A percentile compares a stretch with the other conserved stretches of the same genome.
phyloP scores from a whole-genome alignment of 2,888 invertebrate species.

The Ophonus ardosiacus region DNA sequence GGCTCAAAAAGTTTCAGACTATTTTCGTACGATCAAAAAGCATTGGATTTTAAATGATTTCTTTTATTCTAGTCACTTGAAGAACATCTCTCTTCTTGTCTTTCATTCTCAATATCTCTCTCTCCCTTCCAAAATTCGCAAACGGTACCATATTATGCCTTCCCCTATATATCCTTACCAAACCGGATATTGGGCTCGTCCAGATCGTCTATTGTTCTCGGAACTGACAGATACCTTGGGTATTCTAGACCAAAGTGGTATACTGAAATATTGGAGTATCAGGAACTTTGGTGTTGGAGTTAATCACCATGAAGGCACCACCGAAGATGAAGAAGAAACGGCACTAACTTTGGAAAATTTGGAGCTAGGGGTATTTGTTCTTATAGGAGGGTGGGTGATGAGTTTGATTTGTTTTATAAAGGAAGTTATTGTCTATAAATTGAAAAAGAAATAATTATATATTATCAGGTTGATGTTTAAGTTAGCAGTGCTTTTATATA shows the following conservation, averaged over 20 bases:
- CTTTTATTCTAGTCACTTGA: neutral
- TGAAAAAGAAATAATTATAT: neutral
- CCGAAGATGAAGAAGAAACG: neutral
- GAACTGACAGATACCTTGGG: neutral
- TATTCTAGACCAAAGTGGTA: neutral
- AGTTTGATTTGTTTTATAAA: neutral
- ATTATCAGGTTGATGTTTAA: neutral
- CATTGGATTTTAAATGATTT: neutral
- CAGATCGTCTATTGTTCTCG: neutral
- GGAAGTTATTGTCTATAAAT: neutral
- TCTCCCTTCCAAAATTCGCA: neutral
- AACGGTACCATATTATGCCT: neutral
- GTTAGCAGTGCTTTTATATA: too few species aligned
- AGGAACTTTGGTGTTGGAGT: neutral
- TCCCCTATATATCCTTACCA: neutral
- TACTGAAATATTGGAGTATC: neutral
- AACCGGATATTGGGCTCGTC: neutral
- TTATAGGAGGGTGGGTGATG: neutral
- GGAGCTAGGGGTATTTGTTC: neutral
- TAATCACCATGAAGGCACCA: neutral
- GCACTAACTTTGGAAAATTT: neutral
- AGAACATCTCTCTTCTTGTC: neutral
- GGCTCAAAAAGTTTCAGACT: too few species aligned
- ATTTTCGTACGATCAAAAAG: too few species aligned
- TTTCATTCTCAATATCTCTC: neutral